Evolutionary conservation across 2,888 invertebrate genomes (phyloP).

Genomic region (Charanyca ferruginea): DNA sequence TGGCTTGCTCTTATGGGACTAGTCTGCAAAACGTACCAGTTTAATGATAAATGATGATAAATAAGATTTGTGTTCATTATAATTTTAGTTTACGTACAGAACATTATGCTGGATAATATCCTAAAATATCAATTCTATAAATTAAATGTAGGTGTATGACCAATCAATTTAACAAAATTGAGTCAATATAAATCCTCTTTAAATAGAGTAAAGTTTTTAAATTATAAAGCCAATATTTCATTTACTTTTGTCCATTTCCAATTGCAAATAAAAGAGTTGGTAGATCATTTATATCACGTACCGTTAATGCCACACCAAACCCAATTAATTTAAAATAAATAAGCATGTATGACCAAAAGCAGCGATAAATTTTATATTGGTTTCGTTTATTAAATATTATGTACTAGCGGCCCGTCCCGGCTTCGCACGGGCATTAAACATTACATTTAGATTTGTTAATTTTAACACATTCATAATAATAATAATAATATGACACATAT

Average conservation of each 20-base stretch:
- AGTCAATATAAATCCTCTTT: not conserved
- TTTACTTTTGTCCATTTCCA: slow-evolving; percentile 19
- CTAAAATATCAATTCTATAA: no score
- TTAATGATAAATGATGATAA: slow-evolving; percentile 21
- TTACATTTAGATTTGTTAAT: no score
- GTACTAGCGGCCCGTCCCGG: no score
- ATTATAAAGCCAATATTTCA: not conserved
- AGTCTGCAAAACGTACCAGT: slow-evolving; percentile 47
- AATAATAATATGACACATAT: no score
- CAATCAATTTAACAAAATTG: not conserved
- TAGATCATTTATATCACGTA: slow-evolving; percentile 22
- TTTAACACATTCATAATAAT: no score
- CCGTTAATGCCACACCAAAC: slow-evolving; percentile 19
- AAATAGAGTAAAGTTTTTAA: not conserved
- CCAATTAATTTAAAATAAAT: slow-evolving; percentile 48
- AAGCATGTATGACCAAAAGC: slow-evolving; percentile 20
- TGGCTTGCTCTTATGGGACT: slow-evolving; percentile 24
- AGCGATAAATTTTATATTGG: slow-evolving; percentile 26
- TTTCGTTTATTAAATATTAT: slow-evolving; percentile 29
- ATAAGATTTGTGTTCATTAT: not conserved
- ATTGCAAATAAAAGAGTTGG: slow-evolving; percentile 10
- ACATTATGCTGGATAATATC: no score
- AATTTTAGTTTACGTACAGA: not conserved
- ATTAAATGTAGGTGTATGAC: no score
- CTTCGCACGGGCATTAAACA: no score